phyloP scores from a whole-genome alignment of 2,113 vertebrate genomes.

The Saimiri boliviensis region DNA sequence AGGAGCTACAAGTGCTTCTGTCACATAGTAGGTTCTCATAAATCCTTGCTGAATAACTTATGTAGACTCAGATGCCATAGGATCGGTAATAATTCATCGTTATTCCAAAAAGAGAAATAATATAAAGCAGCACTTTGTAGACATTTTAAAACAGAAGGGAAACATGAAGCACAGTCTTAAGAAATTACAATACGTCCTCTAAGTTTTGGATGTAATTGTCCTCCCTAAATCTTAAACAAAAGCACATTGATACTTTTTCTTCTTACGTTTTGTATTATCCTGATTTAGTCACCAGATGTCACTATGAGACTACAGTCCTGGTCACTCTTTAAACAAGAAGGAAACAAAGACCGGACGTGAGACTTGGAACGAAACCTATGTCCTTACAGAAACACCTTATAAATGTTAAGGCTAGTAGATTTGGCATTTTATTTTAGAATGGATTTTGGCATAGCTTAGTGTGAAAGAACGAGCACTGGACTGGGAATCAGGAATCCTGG shows the following conservation, averaged over 20 bases:
- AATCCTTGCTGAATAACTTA: not conserved
- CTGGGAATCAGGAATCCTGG: not conserved
- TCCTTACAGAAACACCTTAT: not conserved
- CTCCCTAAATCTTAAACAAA: not conserved
- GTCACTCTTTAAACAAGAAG: not conserved
- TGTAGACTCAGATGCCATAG: not conserved
- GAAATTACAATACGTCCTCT: not conserved
- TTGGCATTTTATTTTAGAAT: not conserved
- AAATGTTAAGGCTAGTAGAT: not conserved
- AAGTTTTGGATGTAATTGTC: not conserved
- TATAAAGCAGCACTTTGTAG: not conserved
- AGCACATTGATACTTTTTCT: not conserved
- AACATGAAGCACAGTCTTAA: not conserved
- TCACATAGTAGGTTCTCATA: not conserved
- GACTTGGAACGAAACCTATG: not conserved
- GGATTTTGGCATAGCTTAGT: not conserved
- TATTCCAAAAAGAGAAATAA: not conserved
- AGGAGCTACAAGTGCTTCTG: not conserved
- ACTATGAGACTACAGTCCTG: not conserved
- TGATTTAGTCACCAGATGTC: conserved; percentile 65
- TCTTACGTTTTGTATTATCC: not conserved
- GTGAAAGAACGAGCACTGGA: not conserved
- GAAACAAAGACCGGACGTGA: conserved; percentile 45
- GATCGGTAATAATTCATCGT: not conserved
- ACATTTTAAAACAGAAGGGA: not conserved